Base-by-base conservation (phyloP, 2,113 vertebrate species). In the Dromaius novaehollandiae region DNA sequence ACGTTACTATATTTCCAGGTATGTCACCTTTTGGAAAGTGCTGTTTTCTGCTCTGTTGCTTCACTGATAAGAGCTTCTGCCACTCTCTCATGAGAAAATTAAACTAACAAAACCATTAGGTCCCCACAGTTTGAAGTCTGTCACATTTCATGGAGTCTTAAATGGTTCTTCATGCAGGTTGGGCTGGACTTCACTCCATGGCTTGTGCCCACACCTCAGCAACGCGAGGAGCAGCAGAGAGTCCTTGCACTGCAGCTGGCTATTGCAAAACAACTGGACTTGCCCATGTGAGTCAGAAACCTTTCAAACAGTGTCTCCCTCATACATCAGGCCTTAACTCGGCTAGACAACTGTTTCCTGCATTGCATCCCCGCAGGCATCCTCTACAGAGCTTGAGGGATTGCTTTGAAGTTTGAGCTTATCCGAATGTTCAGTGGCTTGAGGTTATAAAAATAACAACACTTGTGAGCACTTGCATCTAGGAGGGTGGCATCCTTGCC, bases 131-230 rank as follows among this genome's bases (percentile, higher is more conserved):
- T 34, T 77, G 74, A 83, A 71, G 40, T 40, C 51, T 21, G 30
- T 32, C 1, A 0, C 21, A 6, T 82, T 88, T 76, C 58, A 21
- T 36, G 11, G 82, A 81, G 46, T 44, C 71, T 78, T 60, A 68
- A 38, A 21, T 20, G 6, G 38, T 56, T 77, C 56, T 69, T 55
- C 56, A 64, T 66, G 61, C 55, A 95, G 93, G 83, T 96, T 44
- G 97, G 97, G 34, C 94, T 98, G 50, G 96, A 97, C 89, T 98
- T 98, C 86, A 97, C 94, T 8, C 97, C 92, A 0, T 96, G 97
- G 95, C 90, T 87, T 3, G 25, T 96, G n/a, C 95, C 95, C 13
- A 63, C 38, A 7, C 38, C 86, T 78, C 93, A 95, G 85, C 94
- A 98, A 34, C 30, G 70, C 46, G 75, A 97, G 12, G 75, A 98